phyloP scores from a whole-genome alignment of 2,797 vertebrate species.

The Sebastes miniatus region DNA sequence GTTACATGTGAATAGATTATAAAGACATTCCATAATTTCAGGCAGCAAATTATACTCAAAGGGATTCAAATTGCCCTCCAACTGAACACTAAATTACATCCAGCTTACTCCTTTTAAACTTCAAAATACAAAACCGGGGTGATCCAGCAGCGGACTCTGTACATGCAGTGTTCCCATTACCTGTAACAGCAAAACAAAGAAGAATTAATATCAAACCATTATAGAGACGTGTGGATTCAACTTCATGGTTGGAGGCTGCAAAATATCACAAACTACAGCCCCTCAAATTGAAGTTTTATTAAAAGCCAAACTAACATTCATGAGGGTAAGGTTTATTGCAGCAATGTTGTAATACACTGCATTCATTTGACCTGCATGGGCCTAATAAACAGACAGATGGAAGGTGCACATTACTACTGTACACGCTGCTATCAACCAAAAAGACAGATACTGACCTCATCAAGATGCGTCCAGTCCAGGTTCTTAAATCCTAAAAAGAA shows the following conservation, averaged over 20 bases:
- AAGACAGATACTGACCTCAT: background rate
- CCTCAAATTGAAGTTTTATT: too few relatives aligned
- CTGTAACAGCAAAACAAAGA: background rate
- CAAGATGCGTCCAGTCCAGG: rapidly evolving
- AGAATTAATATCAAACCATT: background rate
- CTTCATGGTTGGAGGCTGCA: background rate
- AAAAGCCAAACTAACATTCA: too few relatives aligned
- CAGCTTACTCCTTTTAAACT: background rate
- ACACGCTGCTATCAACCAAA: background rate
- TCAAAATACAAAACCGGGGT: rapidly evolving
- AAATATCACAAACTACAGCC: too few relatives aligned
- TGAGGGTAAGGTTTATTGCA: background rate
- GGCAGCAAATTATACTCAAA: too few relatives aligned
- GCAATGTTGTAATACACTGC: background rate
- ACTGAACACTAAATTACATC: background rate
- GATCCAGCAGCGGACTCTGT: too few relatives aligned
- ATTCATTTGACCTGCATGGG: background rate
- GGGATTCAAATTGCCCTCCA: background rate
- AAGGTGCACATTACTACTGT: too few relatives aligned
- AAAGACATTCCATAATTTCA: background rate
- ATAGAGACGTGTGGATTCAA: background rate
- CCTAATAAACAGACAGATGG: background rate
- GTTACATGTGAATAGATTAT: too few relatives aligned
- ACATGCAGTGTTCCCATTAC: background rate
- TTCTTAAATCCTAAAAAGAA: background rate